A percentile compares a stretch with the other conserved stretches of the same genome.
These are phyloP conservation scores for Amphiduros pacificus DNA, from an alignment of 2,888 invertebrate genomes.

Conservation along the genomic window DNA sequence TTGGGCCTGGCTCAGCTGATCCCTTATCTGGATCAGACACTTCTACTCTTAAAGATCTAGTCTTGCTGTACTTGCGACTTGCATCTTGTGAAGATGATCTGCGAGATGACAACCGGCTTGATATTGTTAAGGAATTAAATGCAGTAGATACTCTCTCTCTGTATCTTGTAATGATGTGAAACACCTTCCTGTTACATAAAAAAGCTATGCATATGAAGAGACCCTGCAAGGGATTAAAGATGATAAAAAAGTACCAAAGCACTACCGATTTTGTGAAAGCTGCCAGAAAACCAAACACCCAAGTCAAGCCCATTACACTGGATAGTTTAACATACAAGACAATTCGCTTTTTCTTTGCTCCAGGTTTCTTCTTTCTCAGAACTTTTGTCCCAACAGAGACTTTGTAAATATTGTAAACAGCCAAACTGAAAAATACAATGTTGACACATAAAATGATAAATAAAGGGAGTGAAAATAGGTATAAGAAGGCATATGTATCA, in stretches of 20 bases:
- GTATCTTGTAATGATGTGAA: no score
- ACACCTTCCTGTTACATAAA: constrained; percentile 44
- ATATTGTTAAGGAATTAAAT: no score
- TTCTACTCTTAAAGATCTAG: no score
- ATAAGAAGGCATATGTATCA: constrained; percentile 63
- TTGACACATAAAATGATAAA: constrained; percentile 61
- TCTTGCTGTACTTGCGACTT: no score
- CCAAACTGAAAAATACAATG: constrained; percentile 63
- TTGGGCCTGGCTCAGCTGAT: no score
- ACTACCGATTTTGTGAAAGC: constrained; percentile 44
- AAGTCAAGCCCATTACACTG: constrained; percentile 61
- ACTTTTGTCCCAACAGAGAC: background rate
- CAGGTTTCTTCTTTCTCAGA: background rate
- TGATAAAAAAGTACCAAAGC: constrained; percentile 61
- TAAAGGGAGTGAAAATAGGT: constrained; percentile 66
- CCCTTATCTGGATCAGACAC: no score
- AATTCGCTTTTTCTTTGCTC: constrained; percentile 18
- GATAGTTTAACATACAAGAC: constrained; percentile 30
- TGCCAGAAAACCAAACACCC: constrained; percentile 60
- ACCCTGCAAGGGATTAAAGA: constrained; percentile 64
- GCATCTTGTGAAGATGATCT: no score
- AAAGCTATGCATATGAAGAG: constrained; percentile 62
- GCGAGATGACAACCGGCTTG: no score
- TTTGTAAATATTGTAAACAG: constrained; percentile 63
- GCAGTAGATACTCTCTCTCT: no score